Conservation (phyloP, 2,113 vertebrate genomes). For the Pachyramphus minor region DNA sequence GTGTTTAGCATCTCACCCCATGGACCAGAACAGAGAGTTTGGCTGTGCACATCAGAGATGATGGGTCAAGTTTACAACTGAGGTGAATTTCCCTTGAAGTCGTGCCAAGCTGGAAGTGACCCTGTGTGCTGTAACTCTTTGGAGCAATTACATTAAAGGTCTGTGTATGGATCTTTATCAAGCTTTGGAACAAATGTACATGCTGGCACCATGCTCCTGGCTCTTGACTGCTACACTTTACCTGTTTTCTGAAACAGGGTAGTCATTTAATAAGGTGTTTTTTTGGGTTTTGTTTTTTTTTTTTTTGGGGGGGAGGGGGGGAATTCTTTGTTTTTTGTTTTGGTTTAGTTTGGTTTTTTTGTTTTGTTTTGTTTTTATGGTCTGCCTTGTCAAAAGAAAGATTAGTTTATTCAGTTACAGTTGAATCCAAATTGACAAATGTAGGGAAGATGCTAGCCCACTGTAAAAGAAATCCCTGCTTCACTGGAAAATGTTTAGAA, state of each 20-base stretch:
- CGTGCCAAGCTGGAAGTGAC: background rate
- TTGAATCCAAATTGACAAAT: background rate
- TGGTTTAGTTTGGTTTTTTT: background rate
- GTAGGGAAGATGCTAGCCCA: background rate
- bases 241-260: background rate
- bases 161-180: background rate
- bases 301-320: too few species aligned
- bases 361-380: background rate
- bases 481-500: background rate
- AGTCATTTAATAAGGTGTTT: background rate
- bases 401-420: background rate
- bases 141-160: background rate
- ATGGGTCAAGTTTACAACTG: background rate
- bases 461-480: background rate
- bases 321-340: too few species aligned
- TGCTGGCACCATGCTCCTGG: background rate
- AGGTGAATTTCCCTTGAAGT: background rate
- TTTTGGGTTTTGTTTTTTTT: background rate
- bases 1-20: accelerated
- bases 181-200: background rate
- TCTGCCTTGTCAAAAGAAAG: background rate
- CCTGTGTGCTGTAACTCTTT: background rate
- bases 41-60: background rate
- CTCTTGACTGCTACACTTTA: background rate
- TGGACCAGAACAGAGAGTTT: background rate